phyloP scores from a whole-genome alignment of 2,113 vertebrate genomes.

The Hassar affinis region DNA sequence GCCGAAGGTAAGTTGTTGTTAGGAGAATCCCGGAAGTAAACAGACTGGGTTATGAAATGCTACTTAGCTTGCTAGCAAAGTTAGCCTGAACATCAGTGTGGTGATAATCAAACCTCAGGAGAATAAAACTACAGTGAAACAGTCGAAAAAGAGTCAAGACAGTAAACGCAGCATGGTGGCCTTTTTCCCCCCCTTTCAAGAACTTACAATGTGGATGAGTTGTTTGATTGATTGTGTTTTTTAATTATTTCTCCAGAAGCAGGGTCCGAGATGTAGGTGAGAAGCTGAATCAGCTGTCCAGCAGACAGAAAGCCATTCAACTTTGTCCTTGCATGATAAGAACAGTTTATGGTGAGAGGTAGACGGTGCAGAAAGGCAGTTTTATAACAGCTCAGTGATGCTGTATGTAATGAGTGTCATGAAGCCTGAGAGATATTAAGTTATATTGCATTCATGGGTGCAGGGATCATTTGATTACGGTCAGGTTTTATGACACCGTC shows the following conservation, averaged over 20 bases:
- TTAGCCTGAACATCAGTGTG: background rate
- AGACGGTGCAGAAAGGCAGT: background rate
- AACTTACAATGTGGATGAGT: background rate
- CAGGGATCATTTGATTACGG: background rate
- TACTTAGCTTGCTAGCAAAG: background rate
- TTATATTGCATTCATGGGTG: background rate
- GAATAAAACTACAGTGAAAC: background rate
- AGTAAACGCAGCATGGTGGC: background rate
- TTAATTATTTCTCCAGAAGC: background rate
- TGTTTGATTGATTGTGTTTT: background rate
- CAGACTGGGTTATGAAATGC: background rate
- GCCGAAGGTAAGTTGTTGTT: constrained; percentile 3
- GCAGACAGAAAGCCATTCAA: background rate
- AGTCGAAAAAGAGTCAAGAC: background rate
- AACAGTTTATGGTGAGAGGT: background rate
- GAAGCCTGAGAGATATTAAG: background rate
- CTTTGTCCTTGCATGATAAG: background rate
- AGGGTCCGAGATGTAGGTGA: background rate
- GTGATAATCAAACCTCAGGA: background rate
- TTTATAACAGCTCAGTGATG: background rate
- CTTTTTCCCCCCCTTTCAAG: background rate
- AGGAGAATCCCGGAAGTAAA: background rate
- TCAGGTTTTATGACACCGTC: background rate
- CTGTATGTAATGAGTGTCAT: background rate
- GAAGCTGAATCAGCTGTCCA: background rate